phyloP scores from a whole-genome alignment of 2,797 vertebrate species.

The Falco cherrug region DNA sequence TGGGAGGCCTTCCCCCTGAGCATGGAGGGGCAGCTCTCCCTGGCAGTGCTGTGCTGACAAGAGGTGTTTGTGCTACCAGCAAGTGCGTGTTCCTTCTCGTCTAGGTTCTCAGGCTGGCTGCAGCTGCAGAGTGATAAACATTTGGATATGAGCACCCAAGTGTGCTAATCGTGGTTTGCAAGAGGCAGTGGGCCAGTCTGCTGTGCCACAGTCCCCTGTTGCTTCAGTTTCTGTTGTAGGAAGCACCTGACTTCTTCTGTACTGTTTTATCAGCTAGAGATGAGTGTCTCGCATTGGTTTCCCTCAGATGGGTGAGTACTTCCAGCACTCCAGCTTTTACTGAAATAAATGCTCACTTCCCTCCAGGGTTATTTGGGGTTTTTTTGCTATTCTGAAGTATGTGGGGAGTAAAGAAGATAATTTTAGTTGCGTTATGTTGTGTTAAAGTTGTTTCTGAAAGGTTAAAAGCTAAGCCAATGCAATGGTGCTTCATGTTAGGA shows the following conservation, averaged over 20 bases:
- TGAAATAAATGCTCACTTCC: not conserved
- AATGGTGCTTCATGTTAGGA: not conserved
- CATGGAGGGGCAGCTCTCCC: not conserved
- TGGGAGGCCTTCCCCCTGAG: not conserved
- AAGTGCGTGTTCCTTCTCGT: not conserved
- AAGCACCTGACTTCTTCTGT: constrained; percentile 36
- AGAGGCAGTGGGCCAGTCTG: not conserved
- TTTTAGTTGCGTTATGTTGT: not conserved
- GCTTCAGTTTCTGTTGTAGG: not conserved
- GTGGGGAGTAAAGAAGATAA: not conserved
- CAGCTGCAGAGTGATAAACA: not conserved
- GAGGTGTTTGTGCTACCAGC: not conserved
- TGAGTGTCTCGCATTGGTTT: not conserved
- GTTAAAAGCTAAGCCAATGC: not conserved
- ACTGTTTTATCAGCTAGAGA: not conserved
- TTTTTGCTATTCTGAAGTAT: not conserved
- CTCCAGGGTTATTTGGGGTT: not conserved
- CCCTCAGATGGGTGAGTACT: not conserved
- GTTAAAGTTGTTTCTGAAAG: not conserved
- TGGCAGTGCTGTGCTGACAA: not conserved
- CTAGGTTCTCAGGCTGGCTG: not conserved
- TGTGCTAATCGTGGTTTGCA: not conserved
- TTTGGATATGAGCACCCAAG: not conserved
- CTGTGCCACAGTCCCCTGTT: not conserved
- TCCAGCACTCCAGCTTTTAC: not conserved